These are phyloP conservation scores for Riptortus pedestris DNA, from an alignment of 1,140 invertebrate genomes.

Conservation along the genomic window DNA sequence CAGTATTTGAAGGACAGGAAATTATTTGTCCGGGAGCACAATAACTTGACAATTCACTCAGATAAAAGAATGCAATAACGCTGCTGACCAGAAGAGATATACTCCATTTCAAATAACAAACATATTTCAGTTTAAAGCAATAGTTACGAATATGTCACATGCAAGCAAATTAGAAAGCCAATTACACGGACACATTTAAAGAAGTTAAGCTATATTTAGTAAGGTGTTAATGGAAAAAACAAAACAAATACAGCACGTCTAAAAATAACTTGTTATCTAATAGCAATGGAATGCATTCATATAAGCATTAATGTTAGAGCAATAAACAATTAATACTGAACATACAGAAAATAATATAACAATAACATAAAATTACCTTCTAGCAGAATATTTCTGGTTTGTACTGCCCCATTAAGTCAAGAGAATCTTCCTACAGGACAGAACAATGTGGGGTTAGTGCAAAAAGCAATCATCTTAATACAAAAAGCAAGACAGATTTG, in stretches of 20 bases:
- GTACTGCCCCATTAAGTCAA: slow-evolving; percentile 73
- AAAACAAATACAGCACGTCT: too few relatives aligned
- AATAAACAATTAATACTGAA: neutral
- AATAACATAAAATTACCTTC: slow-evolving; percentile 45
- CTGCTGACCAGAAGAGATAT: too few relatives aligned
- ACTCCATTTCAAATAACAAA: too few relatives aligned
- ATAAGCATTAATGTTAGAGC: neutral
- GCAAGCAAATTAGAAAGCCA: too few relatives aligned
- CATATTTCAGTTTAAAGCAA: too few relatives aligned
- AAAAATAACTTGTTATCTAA: slow-evolving; percentile 22
- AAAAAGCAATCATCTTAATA: slow-evolving; percentile 5
- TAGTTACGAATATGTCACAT: too few relatives aligned
- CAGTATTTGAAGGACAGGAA: slow-evolving; percentile 20
- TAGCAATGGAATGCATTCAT: slow-evolving; percentile 4
- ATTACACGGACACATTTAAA: too few relatives aligned
- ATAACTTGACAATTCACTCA: too few relatives aligned
- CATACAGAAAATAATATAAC: slow-evolving; percentile 30
- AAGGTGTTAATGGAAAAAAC: neutral
- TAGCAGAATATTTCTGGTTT: slow-evolving; percentile 75
- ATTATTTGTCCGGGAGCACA: slow-evolving; percentile 11
- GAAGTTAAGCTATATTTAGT: slow-evolving; percentile 12
- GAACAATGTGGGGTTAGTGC: slow-evolving; percentile 27
- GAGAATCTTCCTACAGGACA: slow-evolving; percentile 54
- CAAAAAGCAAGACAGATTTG: neutral
- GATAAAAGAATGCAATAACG: too few relatives aligned